Conservation (phyloP, 2,113 vertebrate genomes). For the Saguinus imperator region DNA sequence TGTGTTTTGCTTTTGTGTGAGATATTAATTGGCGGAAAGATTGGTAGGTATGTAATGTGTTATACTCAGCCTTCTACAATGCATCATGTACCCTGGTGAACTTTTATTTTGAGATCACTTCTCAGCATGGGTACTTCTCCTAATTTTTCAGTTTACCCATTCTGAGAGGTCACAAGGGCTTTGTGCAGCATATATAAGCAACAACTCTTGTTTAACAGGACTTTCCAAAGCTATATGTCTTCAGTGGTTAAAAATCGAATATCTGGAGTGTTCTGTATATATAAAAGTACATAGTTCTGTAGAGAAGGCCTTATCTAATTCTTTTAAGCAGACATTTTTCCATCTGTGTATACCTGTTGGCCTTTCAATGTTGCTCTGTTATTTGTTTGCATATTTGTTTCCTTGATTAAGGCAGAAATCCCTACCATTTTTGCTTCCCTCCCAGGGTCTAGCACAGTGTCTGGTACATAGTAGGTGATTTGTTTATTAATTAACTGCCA, state of each 20-base stretch:
- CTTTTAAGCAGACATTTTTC: not conserved
- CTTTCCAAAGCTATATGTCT: not conserved
- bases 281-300: not conserved
- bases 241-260: not conserved
- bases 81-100: not conserved
- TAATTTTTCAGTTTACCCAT: not conserved
- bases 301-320: not conserved
- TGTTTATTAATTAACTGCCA: not conserved
- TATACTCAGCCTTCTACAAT: not conserved
- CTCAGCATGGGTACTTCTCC: not conserved
- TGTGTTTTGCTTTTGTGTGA: constrained; percentile 16
- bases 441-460: not conserved
- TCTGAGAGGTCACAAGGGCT: not conserved
- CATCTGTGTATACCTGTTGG: not conserved
- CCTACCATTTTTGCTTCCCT: not conserved
- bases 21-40: constrained; percentile 19
- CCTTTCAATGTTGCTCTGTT: not conserved
- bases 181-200: not conserved
- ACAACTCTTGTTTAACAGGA: not conserved
- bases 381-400: not conserved
- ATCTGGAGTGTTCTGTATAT: not conserved
- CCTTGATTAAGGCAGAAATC: not conserved
- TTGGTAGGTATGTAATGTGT: not conserved
- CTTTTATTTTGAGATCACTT: not conserved
- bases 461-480: not conserved